A percentile compares a stretch with the other conserved stretches of the same genome.
These are phyloP conservation scores for Epizoanthus scotinus DNA, from an alignment of 92 coral and sea anemone genomes.

Conservation along the genomic window DNA sequence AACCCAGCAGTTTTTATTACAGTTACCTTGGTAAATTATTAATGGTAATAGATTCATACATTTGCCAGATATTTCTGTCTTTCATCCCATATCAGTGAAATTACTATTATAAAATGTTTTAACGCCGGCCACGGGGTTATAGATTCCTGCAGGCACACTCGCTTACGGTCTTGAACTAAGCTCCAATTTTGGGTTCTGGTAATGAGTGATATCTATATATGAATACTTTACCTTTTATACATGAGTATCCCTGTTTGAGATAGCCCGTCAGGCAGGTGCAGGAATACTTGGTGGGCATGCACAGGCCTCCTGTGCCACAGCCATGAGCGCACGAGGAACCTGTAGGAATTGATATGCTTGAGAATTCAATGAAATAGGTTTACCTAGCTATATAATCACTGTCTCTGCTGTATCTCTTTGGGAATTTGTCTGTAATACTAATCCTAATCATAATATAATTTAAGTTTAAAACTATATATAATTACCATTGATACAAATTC, in stretches of 20 bases:
- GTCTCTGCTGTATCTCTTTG: too few species aligned
- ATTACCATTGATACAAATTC: too few species aligned
- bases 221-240: slow-evolving; percentile 53
- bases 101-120: not conserved
- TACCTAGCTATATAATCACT: too few species aligned
- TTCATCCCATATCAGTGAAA: not conserved
- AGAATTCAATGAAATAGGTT: not conserved
- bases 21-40: not conserved
- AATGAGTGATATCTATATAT: too few species aligned
- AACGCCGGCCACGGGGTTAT: not conserved
- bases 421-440: not conserved
- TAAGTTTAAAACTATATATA: too few species aligned
- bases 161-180: not conserved
- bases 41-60: not conserved
- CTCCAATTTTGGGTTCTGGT: too few species aligned
- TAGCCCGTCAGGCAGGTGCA: slow-evolving; percentile 69
- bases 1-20: too few species aligned
- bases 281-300: slow-evolving; percentile 61
- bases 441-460: not conserved
- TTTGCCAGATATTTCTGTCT: not conserved
- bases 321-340: slow-evolving; percentile 69
- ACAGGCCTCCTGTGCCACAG: slow-evolving; percentile 70
- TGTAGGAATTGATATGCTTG: slow-evolving; percentile 5
- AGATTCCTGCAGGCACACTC: not conserved
- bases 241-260: slow-evolving; percentile 60